phyloP scores from a whole-genome alignment of 2,113 vertebrate species.

The Erinaceus europaeus region DNA sequence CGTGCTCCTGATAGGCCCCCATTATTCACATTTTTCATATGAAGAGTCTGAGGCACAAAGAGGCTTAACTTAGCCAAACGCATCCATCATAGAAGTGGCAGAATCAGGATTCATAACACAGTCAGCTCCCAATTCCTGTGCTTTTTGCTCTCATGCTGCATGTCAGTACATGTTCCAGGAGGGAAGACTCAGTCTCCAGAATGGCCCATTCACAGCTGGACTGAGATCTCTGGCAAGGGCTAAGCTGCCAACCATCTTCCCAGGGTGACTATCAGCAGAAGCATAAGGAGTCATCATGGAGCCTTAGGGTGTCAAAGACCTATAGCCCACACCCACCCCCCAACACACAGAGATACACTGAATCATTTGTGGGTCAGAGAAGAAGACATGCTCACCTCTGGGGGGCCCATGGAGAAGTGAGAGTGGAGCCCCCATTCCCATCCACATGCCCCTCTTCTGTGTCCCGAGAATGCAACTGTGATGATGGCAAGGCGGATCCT shows the following conservation, averaged over 20 bases:
- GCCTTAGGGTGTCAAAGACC: not conserved
- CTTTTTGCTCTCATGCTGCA: fast-evolving
- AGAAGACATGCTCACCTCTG: not conserved
- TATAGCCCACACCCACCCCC: too few relatives aligned
- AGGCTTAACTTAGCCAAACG: not conserved
- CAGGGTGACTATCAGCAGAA: not conserved
- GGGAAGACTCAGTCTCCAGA: not conserved
- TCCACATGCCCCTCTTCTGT: not conserved
- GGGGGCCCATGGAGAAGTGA: fast-evolving
- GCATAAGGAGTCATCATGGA: fast-evolving
- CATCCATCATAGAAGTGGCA: not conserved
- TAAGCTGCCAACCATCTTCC: not conserved
- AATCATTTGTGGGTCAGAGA: not conserved
- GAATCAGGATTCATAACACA: not conserved
- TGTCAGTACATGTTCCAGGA: not conserved
- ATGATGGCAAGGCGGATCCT: not conserved
- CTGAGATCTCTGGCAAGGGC: not conserved
- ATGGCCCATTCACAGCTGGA: not conserved
- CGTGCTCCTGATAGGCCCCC: too few relatives aligned
- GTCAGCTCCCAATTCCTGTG: fast-evolving
- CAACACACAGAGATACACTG: fast-evolving
- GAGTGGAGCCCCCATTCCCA: not conserved
- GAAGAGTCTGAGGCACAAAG: not conserved
- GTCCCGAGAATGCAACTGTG: not conserved
- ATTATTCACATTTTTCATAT: not conserved